Conservation (phyloP, 2,888 invertebrate genomes). For the Athalia circularis region DNA sequence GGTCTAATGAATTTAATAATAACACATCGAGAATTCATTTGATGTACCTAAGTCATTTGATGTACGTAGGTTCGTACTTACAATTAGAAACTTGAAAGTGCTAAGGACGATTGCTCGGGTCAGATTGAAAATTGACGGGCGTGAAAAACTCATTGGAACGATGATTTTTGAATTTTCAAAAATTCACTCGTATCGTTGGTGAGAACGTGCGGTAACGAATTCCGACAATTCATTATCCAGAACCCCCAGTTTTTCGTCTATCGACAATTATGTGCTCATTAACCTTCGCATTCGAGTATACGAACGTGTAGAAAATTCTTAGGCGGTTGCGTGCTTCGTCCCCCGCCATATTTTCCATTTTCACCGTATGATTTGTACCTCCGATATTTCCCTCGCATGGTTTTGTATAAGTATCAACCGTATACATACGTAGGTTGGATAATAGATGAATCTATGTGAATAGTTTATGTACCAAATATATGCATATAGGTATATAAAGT, state of each 20-base stretch:
- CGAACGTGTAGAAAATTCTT: not conserved
- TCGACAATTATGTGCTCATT: not conserved
- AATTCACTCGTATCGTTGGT: slow-evolving; percentile 8
- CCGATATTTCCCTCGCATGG: slow-evolving; percentile 23
- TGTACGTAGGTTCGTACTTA: slow-evolving; percentile 4
- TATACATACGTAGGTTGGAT: too few relatives aligned
- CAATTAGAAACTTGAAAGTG: not conserved
- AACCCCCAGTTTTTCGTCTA: not conserved
- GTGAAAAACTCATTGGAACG: not conserved
- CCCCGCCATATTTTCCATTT: not conserved
- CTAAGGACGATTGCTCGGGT: not conserved
- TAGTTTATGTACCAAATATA: too few relatives aligned
- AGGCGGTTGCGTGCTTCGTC: not conserved
- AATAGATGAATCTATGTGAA: too few relatives aligned
- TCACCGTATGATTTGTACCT: slow-evolving; percentile 29
- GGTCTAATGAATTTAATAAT: slow-evolving; percentile 28
- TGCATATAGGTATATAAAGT: too few relatives aligned
- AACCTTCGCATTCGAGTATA: too few relatives aligned
- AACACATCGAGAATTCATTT: slow-evolving; percentile 16
- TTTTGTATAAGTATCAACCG: too few relatives aligned
- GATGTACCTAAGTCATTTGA: too few relatives aligned
- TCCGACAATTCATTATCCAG: too few relatives aligned
- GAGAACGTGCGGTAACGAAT: not conserved
- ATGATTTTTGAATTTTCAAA: not conserved
- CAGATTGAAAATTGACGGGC: not conserved